A percentile compares a stretch with the other conserved stretches of the same genome.
These are phyloP conservation scores for Heteromurus nitidus DNA, from an alignment of 2,888 invertebrate species.

Conservation along the genomic window DNA sequence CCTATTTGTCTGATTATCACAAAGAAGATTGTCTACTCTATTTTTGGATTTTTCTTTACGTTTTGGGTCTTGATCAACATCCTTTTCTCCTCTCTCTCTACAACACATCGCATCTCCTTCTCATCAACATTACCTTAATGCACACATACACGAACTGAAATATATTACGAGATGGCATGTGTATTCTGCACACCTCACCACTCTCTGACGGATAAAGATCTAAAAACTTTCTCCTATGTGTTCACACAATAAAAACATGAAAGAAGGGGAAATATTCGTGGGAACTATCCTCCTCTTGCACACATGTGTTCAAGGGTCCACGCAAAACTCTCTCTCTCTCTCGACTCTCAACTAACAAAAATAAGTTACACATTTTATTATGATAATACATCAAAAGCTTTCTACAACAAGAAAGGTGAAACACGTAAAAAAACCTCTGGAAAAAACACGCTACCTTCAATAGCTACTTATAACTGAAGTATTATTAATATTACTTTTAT, in stretches of 20 bases:
- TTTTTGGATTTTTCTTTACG: background rate
- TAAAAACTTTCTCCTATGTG: background rate
- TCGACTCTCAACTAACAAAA: background rate
- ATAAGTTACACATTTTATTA: conserved; percentile 5
- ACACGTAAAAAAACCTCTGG: background rate
- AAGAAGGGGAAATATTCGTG: conserved; percentile 30
- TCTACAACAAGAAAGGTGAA: background rate
- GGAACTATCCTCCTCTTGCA: conserved; percentile 19
- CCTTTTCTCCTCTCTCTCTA: background rate
- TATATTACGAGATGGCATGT: background rate
- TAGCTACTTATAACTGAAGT: conserved; percentile 1
- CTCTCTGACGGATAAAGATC: background rate
- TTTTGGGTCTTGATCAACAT: background rate
- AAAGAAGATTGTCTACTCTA: background rate
- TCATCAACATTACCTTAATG: conserved; percentile 28
- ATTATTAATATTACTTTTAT: conserved; percentile 17
- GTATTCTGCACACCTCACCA: no score
- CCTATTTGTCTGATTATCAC: conserved; percentile 4
- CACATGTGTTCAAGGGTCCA: conserved; percentile 48
- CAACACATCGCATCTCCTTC: conserved; percentile 30
- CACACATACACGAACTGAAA: background rate
- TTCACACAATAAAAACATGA: background rate
- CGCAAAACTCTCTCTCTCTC: no score
- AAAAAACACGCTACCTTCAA: background rate
- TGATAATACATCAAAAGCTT: conserved; percentile 21